Evolutionary conservation across 2,888 invertebrate species (phyloP), one percentile per base, ranked within the genome.

Genomic region (Oithona nana): DNA sequence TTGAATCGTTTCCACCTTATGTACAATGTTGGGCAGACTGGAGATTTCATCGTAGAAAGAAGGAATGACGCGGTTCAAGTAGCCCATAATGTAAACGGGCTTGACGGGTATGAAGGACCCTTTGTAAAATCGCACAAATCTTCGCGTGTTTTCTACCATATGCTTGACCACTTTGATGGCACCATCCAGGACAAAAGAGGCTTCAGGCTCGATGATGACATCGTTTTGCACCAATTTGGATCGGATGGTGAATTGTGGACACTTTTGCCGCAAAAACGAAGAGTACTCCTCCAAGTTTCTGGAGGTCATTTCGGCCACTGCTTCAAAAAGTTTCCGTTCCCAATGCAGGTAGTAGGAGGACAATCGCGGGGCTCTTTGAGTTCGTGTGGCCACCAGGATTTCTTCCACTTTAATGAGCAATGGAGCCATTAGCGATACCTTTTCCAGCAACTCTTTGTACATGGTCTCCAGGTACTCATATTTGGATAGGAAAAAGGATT

Each of bases 351-450:
- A 93, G 71, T 87, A 88, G 1, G 81, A 75, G 3, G 75, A 75
- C 84, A 93, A 86, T 65, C 82, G 80, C 0, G 77, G 72, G 0
- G 84, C 83, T 60, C 75, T 77, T 1, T 90, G 89, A 0, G 85
- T 83, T 67, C 83, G 83, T 1, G 85, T 83, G 64, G 83, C 83
- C 24, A 88, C 78, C 1, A 89, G 84, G 39, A 92, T 74, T 65
- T 84, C 85, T 73, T 93, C 92, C 65, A 92, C 73, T 73, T 92
- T 92, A 68, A 83, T 82, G 16, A 93, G 75, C 63, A 88, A 81
- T 0, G 89, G 88, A 0, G 86, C 84, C 54, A 88, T 77, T 0
- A 85, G 83, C 55, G 83, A 80, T 71, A 88, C 88, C n/a, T 83
- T 79, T 58, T 81, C 80, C 0, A 81, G 76, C 71, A 92, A 78